phyloP scores from a whole-genome alignment of 92 coral and sea anemone species.

The Porites evermanni region DNA sequence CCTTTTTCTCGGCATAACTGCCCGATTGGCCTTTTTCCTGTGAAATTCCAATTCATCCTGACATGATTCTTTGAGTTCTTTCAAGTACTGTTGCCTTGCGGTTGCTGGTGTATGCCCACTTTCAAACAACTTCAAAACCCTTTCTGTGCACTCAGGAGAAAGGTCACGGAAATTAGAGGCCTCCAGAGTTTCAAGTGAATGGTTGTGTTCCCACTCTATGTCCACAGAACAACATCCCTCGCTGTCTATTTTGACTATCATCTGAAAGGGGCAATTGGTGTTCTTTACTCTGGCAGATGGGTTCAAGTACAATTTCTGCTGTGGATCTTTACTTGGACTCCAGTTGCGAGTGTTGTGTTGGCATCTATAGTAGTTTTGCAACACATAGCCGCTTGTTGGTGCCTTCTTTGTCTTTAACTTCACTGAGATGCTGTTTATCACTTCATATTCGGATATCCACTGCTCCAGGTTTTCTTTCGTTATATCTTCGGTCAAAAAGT shows the following conservation, averaged over 20 bases:
- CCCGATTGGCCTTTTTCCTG: slow-evolving; percentile 70
- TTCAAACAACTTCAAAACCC: slow-evolving; percentile 63
- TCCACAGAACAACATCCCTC: slow-evolving; percentile 62
- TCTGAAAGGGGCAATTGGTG: slow-evolving; percentile 75
- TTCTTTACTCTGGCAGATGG: slow-evolving; percentile 79
- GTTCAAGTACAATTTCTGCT: slow-evolving; percentile 43
- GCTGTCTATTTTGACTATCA: slow-evolving; percentile 59
- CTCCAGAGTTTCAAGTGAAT: slow-evolving; percentile 63
- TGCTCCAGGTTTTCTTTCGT: slow-evolving; percentile 33
- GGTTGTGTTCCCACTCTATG: slow-evolving; percentile 82
- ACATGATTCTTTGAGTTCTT: slow-evolving; percentile 60
- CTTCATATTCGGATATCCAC: slow-evolving; percentile 35
- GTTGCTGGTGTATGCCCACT: slow-evolving; percentile 72
- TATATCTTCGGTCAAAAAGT: slow-evolving; percentile 12
- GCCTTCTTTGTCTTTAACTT: slow-evolving; percentile 44
- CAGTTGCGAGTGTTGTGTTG: slow-evolving; percentile 69
- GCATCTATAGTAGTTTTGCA: slow-evolving; percentile 67
- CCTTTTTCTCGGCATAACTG: slow-evolving; percentile 68
- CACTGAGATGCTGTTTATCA: slow-evolving; percentile 29
- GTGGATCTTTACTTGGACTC: slow-evolving; percentile 72
- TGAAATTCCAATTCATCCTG: slow-evolving; percentile 60
- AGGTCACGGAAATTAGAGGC: slow-evolving; percentile 39
- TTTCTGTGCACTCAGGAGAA: slow-evolving; percentile 63
- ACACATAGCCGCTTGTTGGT: slow-evolving; percentile 31
- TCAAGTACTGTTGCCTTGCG: slow-evolving; percentile 71